Evolutionary conservation across 2,113 vertebrate species (phyloP).

Genomic region (Apodemus speciosus): DNA sequence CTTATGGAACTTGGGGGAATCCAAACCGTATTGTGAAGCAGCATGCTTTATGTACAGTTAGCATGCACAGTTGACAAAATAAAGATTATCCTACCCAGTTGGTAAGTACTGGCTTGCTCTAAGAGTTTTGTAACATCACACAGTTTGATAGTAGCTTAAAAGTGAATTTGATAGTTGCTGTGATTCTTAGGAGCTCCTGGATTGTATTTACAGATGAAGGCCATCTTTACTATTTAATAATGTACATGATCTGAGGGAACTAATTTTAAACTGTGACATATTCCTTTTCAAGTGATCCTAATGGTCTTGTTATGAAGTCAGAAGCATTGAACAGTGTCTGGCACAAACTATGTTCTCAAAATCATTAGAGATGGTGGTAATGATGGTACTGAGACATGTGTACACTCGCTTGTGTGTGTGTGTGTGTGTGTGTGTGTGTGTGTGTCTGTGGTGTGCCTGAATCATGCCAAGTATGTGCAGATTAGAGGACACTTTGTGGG

Average conservation of each 20-base stretch:
- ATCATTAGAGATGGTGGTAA: background rate
- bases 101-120: background rate
- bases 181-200: background rate
- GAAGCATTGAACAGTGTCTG: background rate
- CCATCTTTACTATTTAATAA: background rate
- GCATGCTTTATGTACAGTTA: background rate
- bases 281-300: background rate
- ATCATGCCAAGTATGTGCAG: background rate
- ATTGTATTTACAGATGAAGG: background rate
- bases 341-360: background rate
- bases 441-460: background rate
- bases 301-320: background rate
- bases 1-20: background rate
- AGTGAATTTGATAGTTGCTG: background rate
- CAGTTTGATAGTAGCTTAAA: background rate
- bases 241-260: background rate
- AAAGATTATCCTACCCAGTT: background rate
- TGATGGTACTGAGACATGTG: background rate
- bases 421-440: background rate
- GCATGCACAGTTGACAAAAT: background rate
- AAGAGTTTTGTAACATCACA: background rate
- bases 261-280: background rate
- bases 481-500: background rate
- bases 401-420: background rate
- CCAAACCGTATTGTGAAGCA: accelerated